Evolutionary conservation across 2,113 vertebrate genomes (phyloP).

Genomic region (Carassius gibelio): DNA sequence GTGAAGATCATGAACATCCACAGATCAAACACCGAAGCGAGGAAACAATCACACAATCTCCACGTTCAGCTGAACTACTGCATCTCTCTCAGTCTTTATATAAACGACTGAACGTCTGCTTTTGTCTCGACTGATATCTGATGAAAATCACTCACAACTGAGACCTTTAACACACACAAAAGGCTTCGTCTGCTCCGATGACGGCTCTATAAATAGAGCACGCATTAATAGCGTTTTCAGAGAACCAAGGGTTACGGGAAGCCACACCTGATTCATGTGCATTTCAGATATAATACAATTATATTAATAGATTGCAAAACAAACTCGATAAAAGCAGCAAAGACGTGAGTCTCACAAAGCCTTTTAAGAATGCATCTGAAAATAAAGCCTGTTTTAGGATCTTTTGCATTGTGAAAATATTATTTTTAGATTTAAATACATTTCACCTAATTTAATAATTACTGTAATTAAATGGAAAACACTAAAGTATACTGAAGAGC

Average conservation of each 20-base stretch:
- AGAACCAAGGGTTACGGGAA: background rate
- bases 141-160: background rate
- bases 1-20: background rate
- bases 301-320: slow-evolving; percentile 1
- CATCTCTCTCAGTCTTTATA: background rate
- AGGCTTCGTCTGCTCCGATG: background rate
- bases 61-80: too few species aligned
- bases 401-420: background rate
- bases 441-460: background rate
- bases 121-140: background rate
- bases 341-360: background rate
- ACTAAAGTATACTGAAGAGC: too few species aligned
- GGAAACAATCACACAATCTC: background rate
- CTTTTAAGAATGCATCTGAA: background rate
- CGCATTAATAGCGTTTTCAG: background rate
- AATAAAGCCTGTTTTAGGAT: background rate
- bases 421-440: too few species aligned
- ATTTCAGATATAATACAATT: background rate
- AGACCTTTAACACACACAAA: background rate
- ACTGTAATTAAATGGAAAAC: too few species aligned
- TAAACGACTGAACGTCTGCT: background rate
- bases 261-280: background rate
- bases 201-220: background rate
- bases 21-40: background rate
- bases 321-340: background rate